Base-by-base conservation (phyloP, 2,797 vertebrate genomes). In the Myiothlypis coronata region DNA sequence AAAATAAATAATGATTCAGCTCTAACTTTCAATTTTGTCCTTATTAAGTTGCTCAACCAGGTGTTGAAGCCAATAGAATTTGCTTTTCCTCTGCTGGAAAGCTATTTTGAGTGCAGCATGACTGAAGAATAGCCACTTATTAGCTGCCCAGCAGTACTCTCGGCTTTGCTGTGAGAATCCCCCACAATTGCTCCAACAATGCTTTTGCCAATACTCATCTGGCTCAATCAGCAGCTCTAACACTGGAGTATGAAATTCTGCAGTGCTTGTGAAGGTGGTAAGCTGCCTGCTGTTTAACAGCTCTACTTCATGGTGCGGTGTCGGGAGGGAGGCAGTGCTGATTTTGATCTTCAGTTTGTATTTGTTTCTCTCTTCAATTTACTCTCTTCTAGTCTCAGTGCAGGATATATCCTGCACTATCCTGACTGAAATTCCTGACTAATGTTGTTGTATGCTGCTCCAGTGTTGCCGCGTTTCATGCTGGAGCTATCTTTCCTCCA, bases 51-150 rank as follows among this genome's bases (percentile, higher is more conserved):
- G 95, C 92, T 96, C 96, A 97, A 81, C 94, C 96, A 96, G 95
- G 95, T 97, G 95, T 97, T 95, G 93, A 97, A 96, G 91, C 92
- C 95, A 96, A 90, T 85, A 96, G 92, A 96, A 97, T 96, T 96
- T 93, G 93, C 90, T 95, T 95, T 96, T 78, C 83, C 94, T 89
- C 92, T 83, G 93, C 50, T 96, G 89, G 95, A 87, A 97, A 94
- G 93, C 96, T 95, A 96, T 95, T 96, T 80, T 87, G 93, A 96
- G 92, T 92, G 83, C 95, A 93, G 89, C 3, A 0, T 91, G 94
- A 93, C 94, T 93, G 91, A 94, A 95, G 83, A 96, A 93, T 89
- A 93, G 96, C 89, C 94, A 92, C 81, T 96, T 97, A 96, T 92
- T 95, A 97, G 89, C 86, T 78, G 79, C 92, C 90, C n/a, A 0